phyloP scores from a whole-genome alignment of 2,888 invertebrate genomes.

The Cerastoderma edule region DNA sequence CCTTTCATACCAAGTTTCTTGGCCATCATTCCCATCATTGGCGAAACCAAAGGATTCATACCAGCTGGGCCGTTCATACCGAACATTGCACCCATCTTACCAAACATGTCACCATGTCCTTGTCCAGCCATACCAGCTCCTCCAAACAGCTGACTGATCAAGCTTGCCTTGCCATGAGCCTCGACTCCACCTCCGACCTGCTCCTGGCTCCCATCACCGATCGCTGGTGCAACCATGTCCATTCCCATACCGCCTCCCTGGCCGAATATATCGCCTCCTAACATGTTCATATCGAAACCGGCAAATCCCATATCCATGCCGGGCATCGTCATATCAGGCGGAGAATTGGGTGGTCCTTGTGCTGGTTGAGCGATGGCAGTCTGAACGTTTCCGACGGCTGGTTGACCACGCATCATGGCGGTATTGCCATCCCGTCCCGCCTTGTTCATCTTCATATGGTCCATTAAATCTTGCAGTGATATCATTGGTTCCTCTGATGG shows the following conservation, averaged over 20 bases:
- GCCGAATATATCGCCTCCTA: no score
- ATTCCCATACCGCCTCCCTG: constrained; percentile 12
- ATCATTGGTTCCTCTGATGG: background rate
- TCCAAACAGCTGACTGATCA: background rate
- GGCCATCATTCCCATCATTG: background rate
- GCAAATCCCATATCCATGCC: background rate
- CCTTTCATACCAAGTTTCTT: constrained; percentile 1
- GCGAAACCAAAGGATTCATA: background rate
- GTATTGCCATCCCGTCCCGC: constrained; percentile 5
- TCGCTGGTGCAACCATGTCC: background rate
- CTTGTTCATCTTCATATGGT: constrained; percentile 1
- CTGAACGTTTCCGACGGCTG: no score
- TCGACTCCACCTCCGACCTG: no score
- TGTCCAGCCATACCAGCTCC: background rate
- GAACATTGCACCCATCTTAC: no score
- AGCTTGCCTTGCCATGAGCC: no score
- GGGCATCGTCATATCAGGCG: no score
- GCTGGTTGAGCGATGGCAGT: no score
- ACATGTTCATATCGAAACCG: background rate
- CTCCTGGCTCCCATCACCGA: background rate
- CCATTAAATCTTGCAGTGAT: constrained; percentile 5
- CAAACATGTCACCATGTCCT: background rate
- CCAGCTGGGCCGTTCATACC: background rate
- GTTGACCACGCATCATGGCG: constrained; percentile 1
- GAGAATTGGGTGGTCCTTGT: no score